Evolutionary conservation across 2,113 vertebrate species (phyloP).

Genomic region (Illadopsis cleaveri): DNA sequence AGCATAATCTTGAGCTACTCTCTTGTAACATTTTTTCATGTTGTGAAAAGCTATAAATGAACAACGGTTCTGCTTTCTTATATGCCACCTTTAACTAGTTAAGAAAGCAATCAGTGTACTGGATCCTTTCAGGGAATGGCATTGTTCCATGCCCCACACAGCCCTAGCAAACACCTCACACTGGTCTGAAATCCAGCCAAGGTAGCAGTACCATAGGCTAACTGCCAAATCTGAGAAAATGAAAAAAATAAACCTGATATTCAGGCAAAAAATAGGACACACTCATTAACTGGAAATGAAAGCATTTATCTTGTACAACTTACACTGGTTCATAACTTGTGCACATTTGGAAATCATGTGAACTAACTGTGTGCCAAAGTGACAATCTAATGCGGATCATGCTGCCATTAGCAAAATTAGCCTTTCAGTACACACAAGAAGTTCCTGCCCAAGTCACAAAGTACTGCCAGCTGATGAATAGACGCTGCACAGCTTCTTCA

Average conservation of each 20-base stretch:
- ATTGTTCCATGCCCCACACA: background rate
- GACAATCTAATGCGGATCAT: background rate
- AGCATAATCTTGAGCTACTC: background rate
- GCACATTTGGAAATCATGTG: background rate
- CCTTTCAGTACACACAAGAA: background rate
- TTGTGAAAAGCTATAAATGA: background rate
- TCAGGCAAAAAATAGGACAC: background rate
- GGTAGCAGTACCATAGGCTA: background rate
- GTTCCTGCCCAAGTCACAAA: background rate
- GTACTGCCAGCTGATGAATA: background rate
- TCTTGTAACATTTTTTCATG: background rate
- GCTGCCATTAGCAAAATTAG: constrained; percentile 29
- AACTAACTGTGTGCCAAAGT: background rate
- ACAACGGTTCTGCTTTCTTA: background rate
- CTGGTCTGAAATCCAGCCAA: constrained; percentile 15
- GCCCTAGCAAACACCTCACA: background rate
- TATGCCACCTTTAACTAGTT: background rate
- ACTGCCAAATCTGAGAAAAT: constrained; percentile 22
- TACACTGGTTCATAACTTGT: background rate
- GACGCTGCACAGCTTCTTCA: background rate
- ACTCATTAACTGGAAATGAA: background rate
- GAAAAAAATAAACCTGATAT: constrained; percentile 5
- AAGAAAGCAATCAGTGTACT: background rate
- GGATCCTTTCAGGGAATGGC: background rate
- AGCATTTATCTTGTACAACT: background rate